Evolutionary conservation across 2,888 invertebrate genomes (phyloP), one percentile per base, ranked within the genome.

Genomic region (Diaperis boleti): DNA sequence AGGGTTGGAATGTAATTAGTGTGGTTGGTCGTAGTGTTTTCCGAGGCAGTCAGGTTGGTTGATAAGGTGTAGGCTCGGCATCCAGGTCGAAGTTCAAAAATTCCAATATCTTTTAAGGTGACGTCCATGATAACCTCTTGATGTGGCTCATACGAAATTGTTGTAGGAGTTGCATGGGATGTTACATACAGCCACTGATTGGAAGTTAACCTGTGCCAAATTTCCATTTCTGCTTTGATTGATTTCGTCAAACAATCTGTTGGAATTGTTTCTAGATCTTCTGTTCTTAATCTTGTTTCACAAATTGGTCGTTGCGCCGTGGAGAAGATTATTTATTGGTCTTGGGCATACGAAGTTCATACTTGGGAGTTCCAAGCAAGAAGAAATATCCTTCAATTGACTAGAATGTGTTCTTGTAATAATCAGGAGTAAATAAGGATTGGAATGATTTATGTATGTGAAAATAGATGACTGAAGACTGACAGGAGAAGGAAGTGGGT

Each of bases 391-490:
- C 33, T 37, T 35, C n/a, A 64, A 6, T 14, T 35, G 50, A 15
- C 45, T 39, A 35, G 57, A 64, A 31, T 62, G 44, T 11, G 37
- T 18, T 11, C 41, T 22, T n/a, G 50, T 61, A 8, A 35, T 60
- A 18, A 35, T 50, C 20, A 64, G 14, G 20, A 64, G 39, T 2
- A 65, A 18, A 41, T 49, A 62, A 13, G 55, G 59, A 33, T 29
- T 31, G 17, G 11, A 20, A 60, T 57, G 41, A 61, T 31, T 6
- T 64, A 61, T 13, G 35, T 57, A 66, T 41, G 56, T n/a, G n/a
- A 50, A 33, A 61, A 66, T 31, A 31, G 10, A 57, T 47, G 39
- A 29, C 33, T 14, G 56, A 3, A 6, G 3, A 2, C n/a, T n/a
- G 31, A 8, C 3, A n/a, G 5, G n/a, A 31, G 5, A 6, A 20